Evolutionary conservation across 2,113 vertebrate genomes (phyloP).

Genomic region (Ameiurus melas): DNA sequence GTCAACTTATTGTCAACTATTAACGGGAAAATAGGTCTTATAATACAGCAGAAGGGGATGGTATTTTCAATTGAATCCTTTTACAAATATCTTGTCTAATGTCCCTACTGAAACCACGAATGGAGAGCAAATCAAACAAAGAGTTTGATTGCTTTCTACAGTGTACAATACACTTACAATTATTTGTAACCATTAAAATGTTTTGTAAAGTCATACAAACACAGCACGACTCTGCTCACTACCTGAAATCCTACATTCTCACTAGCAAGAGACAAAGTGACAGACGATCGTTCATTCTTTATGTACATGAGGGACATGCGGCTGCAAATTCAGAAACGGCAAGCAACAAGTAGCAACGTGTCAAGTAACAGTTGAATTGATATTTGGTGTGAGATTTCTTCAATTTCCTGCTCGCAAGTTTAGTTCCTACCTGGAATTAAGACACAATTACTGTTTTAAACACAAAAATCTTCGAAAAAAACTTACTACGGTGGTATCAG

Average conservation of each 20-base stretch:
- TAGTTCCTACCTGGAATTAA: too few species aligned
- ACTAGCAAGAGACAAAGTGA: too few species aligned
- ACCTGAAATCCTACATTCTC: not conserved
- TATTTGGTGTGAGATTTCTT: too few species aligned
- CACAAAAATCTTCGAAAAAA: not conserved
- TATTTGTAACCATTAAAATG: not conserved
- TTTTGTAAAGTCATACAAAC: too few species aligned
- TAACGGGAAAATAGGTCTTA: not conserved
- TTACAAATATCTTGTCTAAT: not conserved
- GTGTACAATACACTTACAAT: not conserved
- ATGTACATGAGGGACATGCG: too few species aligned
- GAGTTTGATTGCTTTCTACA: not conserved
- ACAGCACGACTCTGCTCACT: not conserved
- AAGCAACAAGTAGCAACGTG: too few species aligned
- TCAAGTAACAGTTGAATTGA: too few species aligned
- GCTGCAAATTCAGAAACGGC: too few species aligned
- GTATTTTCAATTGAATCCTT: not conserved
- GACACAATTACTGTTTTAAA: not conserved
- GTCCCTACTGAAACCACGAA: not conserved
- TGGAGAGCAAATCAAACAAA: not conserved
- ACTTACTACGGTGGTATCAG: not conserved
- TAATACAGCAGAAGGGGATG: not conserved
- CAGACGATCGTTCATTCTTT: too few species aligned
- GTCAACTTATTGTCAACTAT: not conserved
- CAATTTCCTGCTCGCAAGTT: too few species aligned